These are phyloP conservation scores for Benitochromis conjunctus DNA, from an alignment of 2,113 vertebrate species.

Conservation along the genomic window DNA sequence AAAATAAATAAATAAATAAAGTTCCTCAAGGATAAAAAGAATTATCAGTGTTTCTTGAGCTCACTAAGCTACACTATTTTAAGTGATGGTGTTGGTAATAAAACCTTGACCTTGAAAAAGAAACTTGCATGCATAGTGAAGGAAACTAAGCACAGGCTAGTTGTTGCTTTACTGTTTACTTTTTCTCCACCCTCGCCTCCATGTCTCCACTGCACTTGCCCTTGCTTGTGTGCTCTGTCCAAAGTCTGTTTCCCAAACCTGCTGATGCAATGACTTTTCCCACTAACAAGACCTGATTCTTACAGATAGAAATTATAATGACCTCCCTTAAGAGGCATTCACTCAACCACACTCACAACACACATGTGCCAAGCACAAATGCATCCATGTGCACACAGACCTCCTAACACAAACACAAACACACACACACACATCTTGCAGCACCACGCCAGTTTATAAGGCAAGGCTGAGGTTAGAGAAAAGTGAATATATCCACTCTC, in stretches of 20 bases:
- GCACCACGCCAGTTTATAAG: constrained; percentile 13
- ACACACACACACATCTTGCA: not conserved
- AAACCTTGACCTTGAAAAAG: not conserved
- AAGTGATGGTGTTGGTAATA: not conserved
- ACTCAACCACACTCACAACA: not conserved
- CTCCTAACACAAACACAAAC: not conserved
- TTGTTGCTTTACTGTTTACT: not conserved
- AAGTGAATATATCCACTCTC: not conserved
- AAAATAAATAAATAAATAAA: not conserved
- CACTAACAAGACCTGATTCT: constrained; percentile 36
- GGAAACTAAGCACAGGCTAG: not conserved
- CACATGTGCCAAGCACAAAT: not conserved
- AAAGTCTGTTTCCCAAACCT: constrained; percentile 11
- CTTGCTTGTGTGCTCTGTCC: constrained; percentile 2
- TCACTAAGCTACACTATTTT: not conserved
- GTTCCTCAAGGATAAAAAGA: not conserved
- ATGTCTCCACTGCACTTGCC: not conserved
- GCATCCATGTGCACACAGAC: not conserved
- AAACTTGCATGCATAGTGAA: not conserved
- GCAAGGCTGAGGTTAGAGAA: constrained; percentile 5
- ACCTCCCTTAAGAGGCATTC: constrained; percentile 63
- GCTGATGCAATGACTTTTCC: constrained; percentile 48
- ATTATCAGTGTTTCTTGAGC: not conserved
- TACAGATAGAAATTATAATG: constrained; percentile 62
- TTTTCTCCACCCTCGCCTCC: not conserved